These are phyloP conservation scores for Electrona antarctica DNA, from an alignment of 2,113 vertebrate species.

Conservation along the genomic window DNA sequence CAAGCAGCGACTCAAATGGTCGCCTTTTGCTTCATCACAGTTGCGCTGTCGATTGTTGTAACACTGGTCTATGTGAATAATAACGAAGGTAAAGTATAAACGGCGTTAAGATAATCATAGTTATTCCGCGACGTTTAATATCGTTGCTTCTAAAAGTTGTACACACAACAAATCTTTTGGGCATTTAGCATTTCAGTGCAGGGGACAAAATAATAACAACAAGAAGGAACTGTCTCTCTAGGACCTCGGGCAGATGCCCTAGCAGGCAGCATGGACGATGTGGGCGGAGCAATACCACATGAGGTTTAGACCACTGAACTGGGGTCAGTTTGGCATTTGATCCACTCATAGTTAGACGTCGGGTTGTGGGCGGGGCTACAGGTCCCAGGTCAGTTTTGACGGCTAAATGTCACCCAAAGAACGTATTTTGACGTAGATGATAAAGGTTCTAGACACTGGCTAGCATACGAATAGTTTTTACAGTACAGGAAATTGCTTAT, in stretches of 20 bases:
- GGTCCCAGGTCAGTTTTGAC: slow-evolving; percentile 48
- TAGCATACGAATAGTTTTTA: slow-evolving; percentile 40
- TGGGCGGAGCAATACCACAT: slow-evolving; percentile 28
- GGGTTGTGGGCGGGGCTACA: slow-evolving; percentile 6
- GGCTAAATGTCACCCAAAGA: not conserved
- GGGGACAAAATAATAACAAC: no score
- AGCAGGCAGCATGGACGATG: slow-evolving; percentile 2
- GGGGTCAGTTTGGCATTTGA: slow-evolving; percentile 61
- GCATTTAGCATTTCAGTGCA: no score
- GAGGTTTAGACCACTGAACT: slow-evolving; percentile 59
- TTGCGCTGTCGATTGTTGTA: slow-evolving; percentile 62
- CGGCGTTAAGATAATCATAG: not conserved
- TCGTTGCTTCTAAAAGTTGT: no score
- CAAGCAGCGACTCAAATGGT: slow-evolving; percentile 62
- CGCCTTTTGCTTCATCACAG: slow-evolving; percentile 54
- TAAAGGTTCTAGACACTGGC: slow-evolving; percentile 41
- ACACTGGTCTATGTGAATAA: slow-evolving; percentile 65
- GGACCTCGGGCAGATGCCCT: slow-evolving; percentile 57
- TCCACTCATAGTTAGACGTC: not conserved
- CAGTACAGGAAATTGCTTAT: not conserved
- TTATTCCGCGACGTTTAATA: no score
- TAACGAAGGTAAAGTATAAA: slow-evolving; percentile 70
- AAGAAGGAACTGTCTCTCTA: slow-evolving; percentile 29
- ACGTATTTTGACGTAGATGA: slow-evolving; percentile 42
- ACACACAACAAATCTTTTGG: no score